A percentile compares a stretch with the other conserved stretches of the same genome.
Conservation (phyloP, 2,888 invertebrate species). For the Scaptomyza caliginosa region DNA sequence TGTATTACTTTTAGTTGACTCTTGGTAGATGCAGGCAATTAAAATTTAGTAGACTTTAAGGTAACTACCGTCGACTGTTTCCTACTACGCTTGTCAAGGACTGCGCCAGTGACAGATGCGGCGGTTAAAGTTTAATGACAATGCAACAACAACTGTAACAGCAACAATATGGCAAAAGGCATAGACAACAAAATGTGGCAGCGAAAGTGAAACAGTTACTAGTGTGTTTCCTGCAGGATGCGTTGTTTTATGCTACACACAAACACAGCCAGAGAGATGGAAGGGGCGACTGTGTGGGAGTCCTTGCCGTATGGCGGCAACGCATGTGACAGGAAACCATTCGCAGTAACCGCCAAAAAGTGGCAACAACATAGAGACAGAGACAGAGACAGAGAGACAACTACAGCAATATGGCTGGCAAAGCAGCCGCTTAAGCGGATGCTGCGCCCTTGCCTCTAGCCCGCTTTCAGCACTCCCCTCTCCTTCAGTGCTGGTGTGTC, state of each 20-base stretch:
- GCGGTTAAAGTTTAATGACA: slow-evolving; percentile 75
- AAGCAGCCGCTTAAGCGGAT: slow-evolving; percentile 58
- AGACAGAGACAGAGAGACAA: slow-evolving; percentile 38
- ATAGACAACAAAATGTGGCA: slow-evolving; percentile 42
- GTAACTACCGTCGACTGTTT: slow-evolving; percentile 34
- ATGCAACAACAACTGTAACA: slow-evolving; percentile 30
- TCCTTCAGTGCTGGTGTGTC: slow-evolving; percentile 21
- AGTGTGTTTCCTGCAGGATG: slow-evolving; percentile 65
- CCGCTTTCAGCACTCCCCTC: not conserved
- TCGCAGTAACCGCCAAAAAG: slow-evolving; percentile 76
- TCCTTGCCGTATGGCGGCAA: slow-evolving; percentile 58
- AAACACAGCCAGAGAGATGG: not conserved
- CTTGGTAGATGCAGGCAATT: slow-evolving; percentile 57
- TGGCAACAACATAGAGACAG: slow-evolving; percentile 61
- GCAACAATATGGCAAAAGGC: slow-evolving; percentile 26
- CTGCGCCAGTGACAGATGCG: slow-evolving; percentile 66
- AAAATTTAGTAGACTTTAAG: slow-evolving; percentile 74
- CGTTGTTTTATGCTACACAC: slow-evolving; percentile 38
- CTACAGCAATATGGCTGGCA: slow-evolving; percentile 44
- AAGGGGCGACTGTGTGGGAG: slow-evolving; percentile 43
- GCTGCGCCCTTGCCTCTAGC: slow-evolving; percentile 27
- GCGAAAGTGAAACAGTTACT: slow-evolving; percentile 74
- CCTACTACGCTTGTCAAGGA: slow-evolving; percentile 15
- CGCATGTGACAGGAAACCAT: slow-evolving; percentile 73
- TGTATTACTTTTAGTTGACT: too few relatives aligned